phyloP scores from a whole-genome alignment of 2,113 vertebrate species.

The Tragelaphus scriptus region DNA sequence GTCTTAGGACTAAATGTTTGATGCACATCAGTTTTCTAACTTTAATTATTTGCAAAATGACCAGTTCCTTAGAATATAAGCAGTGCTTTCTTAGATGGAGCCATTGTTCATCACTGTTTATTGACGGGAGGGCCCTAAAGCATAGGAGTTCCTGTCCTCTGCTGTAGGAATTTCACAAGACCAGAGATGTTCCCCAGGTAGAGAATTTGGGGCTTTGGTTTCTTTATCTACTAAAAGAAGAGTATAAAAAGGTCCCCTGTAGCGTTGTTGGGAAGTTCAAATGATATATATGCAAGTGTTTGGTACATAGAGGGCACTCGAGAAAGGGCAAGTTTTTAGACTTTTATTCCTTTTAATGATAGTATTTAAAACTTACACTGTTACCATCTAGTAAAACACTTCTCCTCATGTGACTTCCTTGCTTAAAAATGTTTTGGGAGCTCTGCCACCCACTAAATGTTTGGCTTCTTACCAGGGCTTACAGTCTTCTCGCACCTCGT shows the following conservation, averaged over 20 bases:
- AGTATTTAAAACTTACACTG: background rate
- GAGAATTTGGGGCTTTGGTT: background rate
- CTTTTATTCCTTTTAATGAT: background rate
- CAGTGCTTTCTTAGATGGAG: background rate
- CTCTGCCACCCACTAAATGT: background rate
- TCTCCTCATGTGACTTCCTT: background rate
- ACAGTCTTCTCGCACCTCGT: background rate
- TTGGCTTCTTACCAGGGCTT: background rate
- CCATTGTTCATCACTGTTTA: background rate
- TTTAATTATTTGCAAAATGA: constrained; percentile 1
- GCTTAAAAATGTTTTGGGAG: background rate
- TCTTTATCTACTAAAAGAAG: constrained; percentile 27
- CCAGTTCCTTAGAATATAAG: background rate
- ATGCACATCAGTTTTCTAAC: background rate
- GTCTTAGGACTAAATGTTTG: background rate
- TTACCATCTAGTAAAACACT: background rate
- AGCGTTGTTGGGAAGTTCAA: background rate
- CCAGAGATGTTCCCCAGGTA: background rate
- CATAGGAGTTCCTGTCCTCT: background rate
- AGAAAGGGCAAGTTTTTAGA: background rate
- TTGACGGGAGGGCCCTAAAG: background rate
- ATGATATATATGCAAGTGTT: background rate
- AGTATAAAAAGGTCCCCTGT: background rate
- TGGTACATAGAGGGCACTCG: background rate
- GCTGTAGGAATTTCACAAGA: background rate